Percentiles rank a stretch among this genome's conserved stretches.
Conservation (phyloP, 2,113 vertebrate species). For the Chiloscyllium plagiosum region DNA sequence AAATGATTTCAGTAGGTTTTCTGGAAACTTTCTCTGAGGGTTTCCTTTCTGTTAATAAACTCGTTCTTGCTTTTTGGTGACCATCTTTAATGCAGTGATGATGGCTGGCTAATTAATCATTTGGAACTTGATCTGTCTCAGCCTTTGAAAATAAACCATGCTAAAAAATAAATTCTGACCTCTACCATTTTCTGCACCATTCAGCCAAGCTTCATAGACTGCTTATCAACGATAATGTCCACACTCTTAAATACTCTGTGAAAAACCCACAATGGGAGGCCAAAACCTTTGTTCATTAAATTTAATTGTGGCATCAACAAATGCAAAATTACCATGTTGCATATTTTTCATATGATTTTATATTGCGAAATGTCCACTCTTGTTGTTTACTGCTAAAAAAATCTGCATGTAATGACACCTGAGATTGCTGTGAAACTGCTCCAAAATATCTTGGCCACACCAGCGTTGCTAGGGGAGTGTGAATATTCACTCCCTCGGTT, state of each 20-base stretch:
- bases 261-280: not conserved
- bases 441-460: not conserved
- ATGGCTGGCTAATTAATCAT: not conserved
- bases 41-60: not conserved
- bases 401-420: not conserved
- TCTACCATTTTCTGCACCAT: not conserved
- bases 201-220: not conserved
- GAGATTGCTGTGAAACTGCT: not conserved
- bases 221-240: not conserved
- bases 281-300: not conserved
- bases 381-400: not conserved
- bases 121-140: conserved; percentile 23
- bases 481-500: not conserved
- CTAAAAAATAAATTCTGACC: not conserved
- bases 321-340: not conserved
- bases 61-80: not conserved
- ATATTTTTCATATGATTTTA: not conserved
- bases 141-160: not conserved
- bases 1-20: not conserved
- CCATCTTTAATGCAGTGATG: not conserved
- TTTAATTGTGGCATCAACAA: not conserved
- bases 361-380: not conserved
- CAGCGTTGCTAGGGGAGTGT: not conserved
- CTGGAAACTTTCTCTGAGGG: not conserved
- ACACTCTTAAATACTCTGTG: not conserved